Conservation (phyloP, 2,797 vertebrate genomes). For the Darevskia nairensis region DNA sequence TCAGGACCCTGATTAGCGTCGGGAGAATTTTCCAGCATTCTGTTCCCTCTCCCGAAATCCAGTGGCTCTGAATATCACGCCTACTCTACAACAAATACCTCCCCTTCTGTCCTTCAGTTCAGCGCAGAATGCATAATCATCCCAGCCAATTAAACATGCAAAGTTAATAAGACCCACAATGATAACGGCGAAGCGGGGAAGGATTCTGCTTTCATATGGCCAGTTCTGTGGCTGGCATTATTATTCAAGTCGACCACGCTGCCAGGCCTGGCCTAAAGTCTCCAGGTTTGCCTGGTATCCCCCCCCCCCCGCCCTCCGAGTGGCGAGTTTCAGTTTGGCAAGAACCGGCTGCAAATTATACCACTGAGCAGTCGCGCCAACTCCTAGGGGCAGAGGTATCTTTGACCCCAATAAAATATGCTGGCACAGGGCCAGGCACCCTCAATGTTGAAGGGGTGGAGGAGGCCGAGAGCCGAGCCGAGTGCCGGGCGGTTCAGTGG, state of each 20-base stretch:
- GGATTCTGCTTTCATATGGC: neutral
- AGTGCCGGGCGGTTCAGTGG: too few relatives aligned
- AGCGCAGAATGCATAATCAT: neutral
- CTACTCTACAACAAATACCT: neutral
- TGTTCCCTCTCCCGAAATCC: neutral
- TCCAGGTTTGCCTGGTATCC: too few relatives aligned
- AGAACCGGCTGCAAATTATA: too few relatives aligned
- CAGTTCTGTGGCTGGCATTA: neutral
- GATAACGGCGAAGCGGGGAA: accelerated
- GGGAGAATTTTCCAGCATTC: conserved; percentile 22
- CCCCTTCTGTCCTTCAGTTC: conserved; percentile 16
- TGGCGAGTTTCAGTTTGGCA: too few relatives aligned
- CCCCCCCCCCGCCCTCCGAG: too few relatives aligned
- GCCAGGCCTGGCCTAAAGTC: too few relatives aligned
- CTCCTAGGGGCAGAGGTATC: too few relatives aligned
- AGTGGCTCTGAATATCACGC: neutral
- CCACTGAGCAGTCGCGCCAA: too few relatives aligned
- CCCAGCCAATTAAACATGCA: conserved; percentile 18
- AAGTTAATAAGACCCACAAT: neutral
- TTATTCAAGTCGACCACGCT: neutral
- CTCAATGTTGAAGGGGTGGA: too few relatives aligned
- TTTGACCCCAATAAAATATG: too few relatives aligned
- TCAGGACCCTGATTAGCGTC: conserved; percentile 15
- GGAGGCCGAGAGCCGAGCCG: too few relatives aligned
- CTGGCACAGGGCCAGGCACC: neutral